Conservation (phyloP, 2,113 vertebrate species). For the Corythornis madagascariensis region DNA sequence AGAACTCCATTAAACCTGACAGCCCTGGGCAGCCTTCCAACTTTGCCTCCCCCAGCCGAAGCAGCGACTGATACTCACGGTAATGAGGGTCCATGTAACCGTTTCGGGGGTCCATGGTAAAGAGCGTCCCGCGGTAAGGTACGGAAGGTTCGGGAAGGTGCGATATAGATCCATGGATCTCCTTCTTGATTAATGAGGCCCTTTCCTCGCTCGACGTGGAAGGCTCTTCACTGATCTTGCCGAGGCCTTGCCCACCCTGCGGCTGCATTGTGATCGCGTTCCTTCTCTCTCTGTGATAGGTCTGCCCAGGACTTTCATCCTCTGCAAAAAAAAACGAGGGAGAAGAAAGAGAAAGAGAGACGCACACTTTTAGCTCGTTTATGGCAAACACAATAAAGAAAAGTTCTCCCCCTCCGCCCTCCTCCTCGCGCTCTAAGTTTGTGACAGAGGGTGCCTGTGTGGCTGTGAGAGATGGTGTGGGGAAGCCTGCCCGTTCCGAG, state of each 20-base stretch:
- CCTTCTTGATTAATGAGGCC: slow-evolving; percentile 94
- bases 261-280: slow-evolving; percentile 91
- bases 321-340: slow-evolving; percentile 74
- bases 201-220: slow-evolving; percentile 95
- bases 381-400: slow-evolving; percentile 40
- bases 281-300: slow-evolving; percentile 93
- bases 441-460: not conserved
- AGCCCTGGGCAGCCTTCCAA: not conserved
- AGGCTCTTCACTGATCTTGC: slow-evolving; percentile 91
- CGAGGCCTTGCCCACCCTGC: slow-evolving; percentile 77
- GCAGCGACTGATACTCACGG: slow-evolving; percentile 79
- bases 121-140: slow-evolving; percentile 90
- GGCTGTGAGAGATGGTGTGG: slow-evolving; percentile 24
- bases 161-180: slow-evolving; percentile 90
- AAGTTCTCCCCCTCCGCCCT: not conserved
- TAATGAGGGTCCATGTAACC: slow-evolving; percentile 96
- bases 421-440: not conserved
- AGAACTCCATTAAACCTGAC: not conserved
- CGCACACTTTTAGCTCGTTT: slow-evolving; percentile 56
- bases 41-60: not conserved
- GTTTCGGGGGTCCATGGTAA: slow-evolving; percentile 94
- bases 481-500: not conserved
- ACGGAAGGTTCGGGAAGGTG: slow-evolving; percentile 90
- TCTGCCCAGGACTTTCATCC: slow-evolving; percentile 90
- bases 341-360: slow-evolving; percentile 35